Conservation (phyloP, 1,140 invertebrate genomes). For the Probaryconus sp. region DNA sequence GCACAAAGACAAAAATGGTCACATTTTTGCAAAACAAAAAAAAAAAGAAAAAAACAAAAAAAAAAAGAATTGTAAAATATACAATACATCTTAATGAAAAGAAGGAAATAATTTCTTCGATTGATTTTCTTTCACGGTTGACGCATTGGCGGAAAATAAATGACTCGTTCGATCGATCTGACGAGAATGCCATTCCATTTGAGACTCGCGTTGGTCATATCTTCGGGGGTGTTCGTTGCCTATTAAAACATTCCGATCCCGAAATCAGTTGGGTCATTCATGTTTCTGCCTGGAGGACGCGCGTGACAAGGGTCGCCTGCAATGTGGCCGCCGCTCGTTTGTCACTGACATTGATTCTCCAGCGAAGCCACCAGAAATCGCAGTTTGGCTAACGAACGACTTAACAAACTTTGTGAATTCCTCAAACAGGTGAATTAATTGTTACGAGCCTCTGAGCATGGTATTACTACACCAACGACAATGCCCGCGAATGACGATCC, state of each 20-base stretch:
- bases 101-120: too few species aligned
- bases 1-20: too few species aligned
- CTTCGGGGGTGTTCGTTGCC: slow-evolving; percentile 58
- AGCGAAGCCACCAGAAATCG: slow-evolving; percentile 59
- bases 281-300: slow-evolving; percentile 55
- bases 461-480: too few species aligned
- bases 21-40: too few species aligned
- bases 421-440: slow-evolving; percentile 60
- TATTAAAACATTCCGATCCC: slow-evolving; percentile 73
- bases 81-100: too few species aligned
- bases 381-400: slow-evolving; percentile 70
- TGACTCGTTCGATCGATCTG: slow-evolving; percentile 30
- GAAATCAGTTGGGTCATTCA: slow-evolving; percentile 71
- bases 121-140: slow-evolving; percentile 10
- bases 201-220: slow-evolving; percentile 6
- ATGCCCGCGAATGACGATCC: too few species aligned
- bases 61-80: too few species aligned
- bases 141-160: slow-evolving; percentile 9
- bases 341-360: slow-evolving; percentile 72
- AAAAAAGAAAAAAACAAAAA: too few species aligned
- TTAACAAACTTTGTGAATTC: slow-evolving; percentile 67
- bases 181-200: slow-evolving; percentile 46
- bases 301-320: slow-evolving; percentile 71
- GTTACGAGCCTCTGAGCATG: slow-evolving; percentile 32
- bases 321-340: slow-evolving; percentile 69